Conservation (phyloP, 2,888 invertebrate species). For the Atethmia centrago region DNA sequence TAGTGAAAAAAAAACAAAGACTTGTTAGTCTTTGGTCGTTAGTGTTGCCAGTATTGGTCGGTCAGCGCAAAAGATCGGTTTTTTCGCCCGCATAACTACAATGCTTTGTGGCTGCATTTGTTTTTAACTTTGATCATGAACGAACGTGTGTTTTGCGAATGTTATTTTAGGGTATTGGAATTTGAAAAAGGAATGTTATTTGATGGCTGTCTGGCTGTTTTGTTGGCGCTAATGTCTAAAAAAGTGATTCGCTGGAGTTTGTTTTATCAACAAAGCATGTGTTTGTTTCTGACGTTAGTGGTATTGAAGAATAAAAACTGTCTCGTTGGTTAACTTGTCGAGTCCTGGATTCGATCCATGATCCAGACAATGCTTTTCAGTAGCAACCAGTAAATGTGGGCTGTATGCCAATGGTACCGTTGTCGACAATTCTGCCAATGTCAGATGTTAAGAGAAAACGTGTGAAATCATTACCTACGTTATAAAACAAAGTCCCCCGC, state of each 20-base stretch:
- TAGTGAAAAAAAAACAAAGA: conserved; percentile 70
- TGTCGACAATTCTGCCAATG: too few species aligned
- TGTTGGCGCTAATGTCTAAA: conserved; percentile 23
- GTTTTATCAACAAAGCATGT: not conserved
- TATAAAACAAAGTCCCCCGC: too few species aligned
- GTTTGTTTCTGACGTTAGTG: not conserved
- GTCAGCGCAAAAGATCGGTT: conserved; percentile 66
- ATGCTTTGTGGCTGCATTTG: conserved; percentile 54
- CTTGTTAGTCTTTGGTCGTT: conserved; percentile 69
- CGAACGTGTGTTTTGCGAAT: conserved; percentile 37
- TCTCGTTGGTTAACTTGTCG: not conserved
- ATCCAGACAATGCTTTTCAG: not conserved
- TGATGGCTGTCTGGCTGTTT: conserved; percentile 38
- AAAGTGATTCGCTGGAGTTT: conserved; percentile 8
- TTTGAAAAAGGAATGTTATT: conserved; percentile 44
- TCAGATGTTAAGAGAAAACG: too few species aligned
- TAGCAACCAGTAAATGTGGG: too few species aligned
- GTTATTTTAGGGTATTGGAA: conserved; percentile 53
- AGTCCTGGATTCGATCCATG: not conserved
- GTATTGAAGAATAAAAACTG: not conserved
- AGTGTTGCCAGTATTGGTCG: conserved; percentile 63
- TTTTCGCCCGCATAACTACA: conserved; percentile 64
- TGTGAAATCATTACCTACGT: too few species aligned
- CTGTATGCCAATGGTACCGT: too few species aligned
- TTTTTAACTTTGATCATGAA: conserved; percentile 44